Evolutionary conservation across 2,113 vertebrate genomes (phyloP).

Genomic region (Progne subis): DNA sequence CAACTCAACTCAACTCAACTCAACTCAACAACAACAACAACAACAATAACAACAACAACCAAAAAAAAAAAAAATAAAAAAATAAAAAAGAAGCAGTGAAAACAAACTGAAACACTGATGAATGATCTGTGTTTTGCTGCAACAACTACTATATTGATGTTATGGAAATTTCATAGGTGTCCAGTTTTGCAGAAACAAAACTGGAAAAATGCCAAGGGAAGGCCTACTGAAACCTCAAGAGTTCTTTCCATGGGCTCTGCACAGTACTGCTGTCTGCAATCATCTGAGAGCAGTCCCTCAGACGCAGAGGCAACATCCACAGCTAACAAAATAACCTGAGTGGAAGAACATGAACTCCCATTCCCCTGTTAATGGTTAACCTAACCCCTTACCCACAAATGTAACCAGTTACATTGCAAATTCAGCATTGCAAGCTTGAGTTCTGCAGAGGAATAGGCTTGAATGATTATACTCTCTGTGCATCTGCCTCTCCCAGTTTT

Average conservation of each 20-base stretch:
- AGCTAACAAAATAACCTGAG: background rate
- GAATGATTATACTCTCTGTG: background rate
- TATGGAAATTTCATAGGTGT: slow-evolving; percentile 67
- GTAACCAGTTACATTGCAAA: slow-evolving; percentile 7
- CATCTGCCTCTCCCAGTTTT: background rate
- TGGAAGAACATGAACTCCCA: background rate
- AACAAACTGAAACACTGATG: slow-evolving; percentile 64
- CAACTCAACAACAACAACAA: no score
- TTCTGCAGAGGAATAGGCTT: background rate
- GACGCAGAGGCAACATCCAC: background rate
- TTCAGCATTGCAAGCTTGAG: slow-evolving; percentile 27
- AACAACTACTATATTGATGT: slow-evolving; percentile 47
- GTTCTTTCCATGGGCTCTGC: background rate
- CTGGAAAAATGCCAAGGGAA: background rate
- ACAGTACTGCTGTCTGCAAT: background rate
- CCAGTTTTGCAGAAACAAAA: background rate
- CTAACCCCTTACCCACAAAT: background rate
- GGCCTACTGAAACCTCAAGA: background rate
- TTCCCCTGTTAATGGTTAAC: slow-evolving; percentile 44
- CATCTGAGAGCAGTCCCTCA: background rate
- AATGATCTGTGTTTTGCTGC: slow-evolving; percentile 54
- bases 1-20: background rate
- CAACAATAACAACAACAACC: no score
- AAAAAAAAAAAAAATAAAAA: no score
- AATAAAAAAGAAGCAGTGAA: slow-evolving; percentile 37